Evolutionary conservation across 2,888 invertebrate genomes (phyloP).

Genomic region (Periphyllus acericola): DNA sequence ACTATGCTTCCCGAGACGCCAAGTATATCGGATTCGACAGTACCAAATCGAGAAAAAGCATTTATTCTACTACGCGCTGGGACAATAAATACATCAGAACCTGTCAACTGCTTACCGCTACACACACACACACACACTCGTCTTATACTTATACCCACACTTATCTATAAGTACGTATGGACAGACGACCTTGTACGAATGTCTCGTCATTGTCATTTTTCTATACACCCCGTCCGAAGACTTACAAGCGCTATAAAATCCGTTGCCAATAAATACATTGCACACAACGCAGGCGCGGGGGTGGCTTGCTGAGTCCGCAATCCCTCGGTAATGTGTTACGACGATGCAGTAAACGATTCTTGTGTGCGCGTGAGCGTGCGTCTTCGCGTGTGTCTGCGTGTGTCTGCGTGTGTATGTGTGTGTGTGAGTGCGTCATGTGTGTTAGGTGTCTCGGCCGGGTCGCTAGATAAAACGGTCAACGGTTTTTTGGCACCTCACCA

Average conservation of each 20-base stretch:
- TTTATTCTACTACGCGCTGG: too few relatives aligned
- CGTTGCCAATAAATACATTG: constrained; percentile 49
- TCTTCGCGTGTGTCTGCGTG: not conserved
- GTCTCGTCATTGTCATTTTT: not conserved
- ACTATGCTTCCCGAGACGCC: too few relatives aligned
- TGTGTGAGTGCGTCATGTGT: not conserved
- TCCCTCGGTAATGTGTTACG: not conserved
- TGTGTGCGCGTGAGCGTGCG: too few relatives aligned
- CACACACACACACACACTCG: too few relatives aligned
- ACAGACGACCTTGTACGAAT: too few relatives aligned
- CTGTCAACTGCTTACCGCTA: too few relatives aligned
- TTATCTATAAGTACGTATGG: too few relatives aligned
- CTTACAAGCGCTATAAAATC: constrained; percentile 52
- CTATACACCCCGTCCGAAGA: not conserved
- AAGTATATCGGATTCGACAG: too few relatives aligned
- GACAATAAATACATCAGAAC: too few relatives aligned
- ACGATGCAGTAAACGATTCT: not conserved
- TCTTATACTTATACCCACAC: too few relatives aligned
- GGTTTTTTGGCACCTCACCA: constrained; percentile 60
- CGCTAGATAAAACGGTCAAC: constrained; percentile 61
- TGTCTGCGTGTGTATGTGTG: not conserved
- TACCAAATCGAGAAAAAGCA: too few relatives aligned
- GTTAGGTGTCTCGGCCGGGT: constrained; percentile 39
- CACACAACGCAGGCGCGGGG: not conserved
- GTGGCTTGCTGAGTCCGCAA: constrained; percentile 18